Conservation (phyloP, 2,888 invertebrate genomes). For the Pycnomerus fuliginosus region DNA sequence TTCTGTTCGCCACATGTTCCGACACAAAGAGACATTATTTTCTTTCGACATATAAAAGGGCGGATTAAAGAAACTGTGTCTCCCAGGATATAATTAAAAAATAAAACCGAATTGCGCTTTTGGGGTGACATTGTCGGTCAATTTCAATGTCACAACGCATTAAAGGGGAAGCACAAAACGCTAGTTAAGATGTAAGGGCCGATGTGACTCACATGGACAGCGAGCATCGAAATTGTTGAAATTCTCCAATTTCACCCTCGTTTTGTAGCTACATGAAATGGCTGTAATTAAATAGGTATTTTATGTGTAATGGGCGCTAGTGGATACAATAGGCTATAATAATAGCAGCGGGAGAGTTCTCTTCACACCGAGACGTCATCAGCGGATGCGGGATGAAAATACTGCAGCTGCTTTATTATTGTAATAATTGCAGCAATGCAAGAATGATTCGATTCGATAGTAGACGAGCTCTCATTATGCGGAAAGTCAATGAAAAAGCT, state of each 20-base stretch:
- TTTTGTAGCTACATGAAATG: slow-evolving; percentile 35
- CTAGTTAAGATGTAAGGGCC: slow-evolving; percentile 18
- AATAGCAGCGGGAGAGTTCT: slow-evolving; percentile 37
- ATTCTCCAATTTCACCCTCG: slow-evolving; percentile 40
- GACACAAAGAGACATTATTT: too few species aligned
- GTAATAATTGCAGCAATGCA: slow-evolving; percentile 4
- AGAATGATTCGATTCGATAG: slow-evolving; percentile 6
- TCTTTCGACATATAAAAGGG: too few species aligned
- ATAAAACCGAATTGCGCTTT: too few species aligned
- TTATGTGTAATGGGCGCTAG: slow-evolving; percentile 44
- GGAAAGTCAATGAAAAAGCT: slow-evolving; percentile 7
- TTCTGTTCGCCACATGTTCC: too few species aligned
- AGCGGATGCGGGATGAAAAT: slow-evolving; percentile 27
- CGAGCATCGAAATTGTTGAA: slow-evolving; percentile 33
- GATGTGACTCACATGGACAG: slow-evolving; percentile 24
- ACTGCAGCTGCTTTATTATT: slow-evolving; percentile 25
- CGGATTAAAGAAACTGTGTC: background rate
- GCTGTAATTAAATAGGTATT: slow-evolving; percentile 49
- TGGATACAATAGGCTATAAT: slow-evolving; percentile 46
- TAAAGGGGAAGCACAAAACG: slow-evolving; percentile 15
- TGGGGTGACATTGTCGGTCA: slow-evolving; percentile 8
- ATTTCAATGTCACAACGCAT: slow-evolving; percentile 14
- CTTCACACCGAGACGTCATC: slow-evolving; percentile 27
- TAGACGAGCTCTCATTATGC: slow-evolving; percentile 4
- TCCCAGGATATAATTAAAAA: too few species aligned